Conservation (phyloP, 2,888 invertebrate genomes). For the Thera britannica region DNA sequence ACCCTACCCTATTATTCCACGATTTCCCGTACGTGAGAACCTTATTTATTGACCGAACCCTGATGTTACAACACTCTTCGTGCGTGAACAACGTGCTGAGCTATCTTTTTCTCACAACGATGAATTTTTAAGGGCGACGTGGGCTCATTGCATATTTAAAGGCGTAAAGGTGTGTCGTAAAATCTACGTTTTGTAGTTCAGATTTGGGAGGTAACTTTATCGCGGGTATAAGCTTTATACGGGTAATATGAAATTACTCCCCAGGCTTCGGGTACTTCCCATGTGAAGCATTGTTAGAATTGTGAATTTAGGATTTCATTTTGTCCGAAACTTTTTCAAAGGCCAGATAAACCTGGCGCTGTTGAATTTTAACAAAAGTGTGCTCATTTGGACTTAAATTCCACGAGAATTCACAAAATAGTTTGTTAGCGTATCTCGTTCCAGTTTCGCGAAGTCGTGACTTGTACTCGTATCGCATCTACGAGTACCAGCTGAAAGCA, state of each 20-base stretch:
- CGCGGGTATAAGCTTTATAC: slow-evolving; percentile 40
- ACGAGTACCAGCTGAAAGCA: slow-evolving; percentile 43
- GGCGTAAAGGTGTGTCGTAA: slow-evolving; percentile 47
- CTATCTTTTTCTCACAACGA: slow-evolving; percentile 49
- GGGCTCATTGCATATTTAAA: slow-evolving; percentile 46
- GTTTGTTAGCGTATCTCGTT: slow-evolving; percentile 50
- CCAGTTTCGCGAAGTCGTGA: slow-evolving; percentile 46
- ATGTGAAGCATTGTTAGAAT: slow-evolving; percentile 19
- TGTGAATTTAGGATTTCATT: slow-evolving; percentile 11
- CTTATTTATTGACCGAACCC: slow-evolving; percentile 65
- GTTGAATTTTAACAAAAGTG: slow-evolving; percentile 11
- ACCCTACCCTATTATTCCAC: slow-evolving; percentile 66
- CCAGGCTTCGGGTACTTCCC: slow-evolving; percentile 13
- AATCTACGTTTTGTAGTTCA: slow-evolving; percentile 44
- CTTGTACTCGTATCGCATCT: slow-evolving; percentile 48
- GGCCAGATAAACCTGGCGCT: not conserved
- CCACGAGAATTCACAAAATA: slow-evolving; percentile 33
- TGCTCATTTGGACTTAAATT: slow-evolving; percentile 15
- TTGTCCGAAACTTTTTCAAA: slow-evolving; percentile 2
- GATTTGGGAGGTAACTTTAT: slow-evolving; percentile 43
- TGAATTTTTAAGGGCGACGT: slow-evolving; percentile 53
- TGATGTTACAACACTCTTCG: slow-evolving; percentile 56
- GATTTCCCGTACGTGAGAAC: slow-evolving; percentile 62
- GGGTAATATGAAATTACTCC: slow-evolving; percentile 42
- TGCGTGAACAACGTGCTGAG: slow-evolving; percentile 54